Conservation (phyloP, 2,888 invertebrate genomes). For the Drosophila mulleri region DNA sequence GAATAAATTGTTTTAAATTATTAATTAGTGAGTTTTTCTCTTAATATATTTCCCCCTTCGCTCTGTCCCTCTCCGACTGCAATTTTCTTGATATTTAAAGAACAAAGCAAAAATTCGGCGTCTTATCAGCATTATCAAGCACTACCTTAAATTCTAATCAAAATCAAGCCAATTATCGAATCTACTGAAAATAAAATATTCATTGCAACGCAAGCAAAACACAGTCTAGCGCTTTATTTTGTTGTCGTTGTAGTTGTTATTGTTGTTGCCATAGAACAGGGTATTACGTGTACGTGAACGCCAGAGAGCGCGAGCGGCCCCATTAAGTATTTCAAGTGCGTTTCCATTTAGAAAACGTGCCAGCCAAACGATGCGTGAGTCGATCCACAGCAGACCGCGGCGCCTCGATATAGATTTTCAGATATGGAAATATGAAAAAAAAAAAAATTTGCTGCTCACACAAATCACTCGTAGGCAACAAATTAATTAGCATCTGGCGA, state of each 20-base stretch:
- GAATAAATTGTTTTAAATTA: too few relatives aligned
- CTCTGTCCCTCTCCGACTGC: neutral
- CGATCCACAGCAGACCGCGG: conserved; percentile 62
- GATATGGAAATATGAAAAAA: conserved; percentile 24
- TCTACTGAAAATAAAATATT: neutral
- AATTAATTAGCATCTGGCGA: conserved; percentile 60
- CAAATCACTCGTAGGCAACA: conserved; percentile 46
- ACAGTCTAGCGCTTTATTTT: neutral
- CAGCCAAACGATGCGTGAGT: conserved; percentile 62
- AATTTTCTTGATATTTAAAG: neutral
- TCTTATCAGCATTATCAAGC: neutral
- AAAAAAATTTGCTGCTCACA: conserved; percentile 13
- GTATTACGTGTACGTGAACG: conserved; percentile 8
- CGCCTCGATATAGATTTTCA: conserved; percentile 32
- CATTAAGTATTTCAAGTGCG: conserved; percentile 66
- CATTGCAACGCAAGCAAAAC: neutral
- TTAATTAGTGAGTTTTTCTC: neutral
- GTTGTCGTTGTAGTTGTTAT: too few relatives aligned
- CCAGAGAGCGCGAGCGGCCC: conserved; percentile 1
- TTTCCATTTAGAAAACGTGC: conserved; percentile 66
- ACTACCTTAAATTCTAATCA: neutral
- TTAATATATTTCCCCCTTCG: neutral
- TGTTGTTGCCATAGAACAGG: neutral
- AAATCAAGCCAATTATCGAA: neutral
- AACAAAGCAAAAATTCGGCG: neutral